Evolutionary conservation across 35 echinoderm and acorn worm genomes (phyloP).

Genomic region (Hemicentrotus pulcherrimus): DNA sequence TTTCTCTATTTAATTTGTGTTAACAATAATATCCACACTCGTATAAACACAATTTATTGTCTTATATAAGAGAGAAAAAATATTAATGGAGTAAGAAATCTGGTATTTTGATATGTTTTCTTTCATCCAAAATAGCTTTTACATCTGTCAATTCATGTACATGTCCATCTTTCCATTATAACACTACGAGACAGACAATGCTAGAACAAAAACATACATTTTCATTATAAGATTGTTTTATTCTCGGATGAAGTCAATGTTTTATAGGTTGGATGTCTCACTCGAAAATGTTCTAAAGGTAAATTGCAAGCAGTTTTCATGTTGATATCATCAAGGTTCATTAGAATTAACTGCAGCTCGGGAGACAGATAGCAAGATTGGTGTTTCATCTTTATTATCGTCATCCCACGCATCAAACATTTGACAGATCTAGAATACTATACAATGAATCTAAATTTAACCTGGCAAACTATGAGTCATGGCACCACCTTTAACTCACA

Average conservation of each 20-base stretch:
- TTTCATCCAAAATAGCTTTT: too few relatives aligned
- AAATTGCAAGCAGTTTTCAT: background rate
- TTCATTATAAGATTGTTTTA: background rate
- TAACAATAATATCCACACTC: too few relatives aligned
- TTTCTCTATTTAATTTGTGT: too few relatives aligned
- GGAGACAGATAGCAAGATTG: background rate
- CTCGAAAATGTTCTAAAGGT: background rate
- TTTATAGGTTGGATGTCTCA: background rate
- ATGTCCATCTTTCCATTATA: background rate
- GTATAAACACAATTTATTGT: too few relatives aligned
- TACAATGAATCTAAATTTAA: too few relatives aligned
- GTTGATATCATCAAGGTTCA: background rate
- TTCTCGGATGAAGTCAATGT: background rate
- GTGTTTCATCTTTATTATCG: background rate
- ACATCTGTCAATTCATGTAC: too few relatives aligned
- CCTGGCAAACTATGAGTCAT: too few relatives aligned
- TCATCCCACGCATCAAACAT: background rate
- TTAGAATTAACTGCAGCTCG: background rate
- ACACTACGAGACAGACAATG: background rate
- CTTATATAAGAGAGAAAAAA: too few relatives aligned
- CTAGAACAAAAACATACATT: background rate
- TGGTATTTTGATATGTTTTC: too few relatives aligned
- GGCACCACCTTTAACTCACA: too few relatives aligned
- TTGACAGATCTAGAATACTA: background rate
- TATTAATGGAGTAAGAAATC: too few relatives aligned